Conservation (phyloP, 2,797 vertebrate genomes). For the Acridotheres tristis region DNA sequence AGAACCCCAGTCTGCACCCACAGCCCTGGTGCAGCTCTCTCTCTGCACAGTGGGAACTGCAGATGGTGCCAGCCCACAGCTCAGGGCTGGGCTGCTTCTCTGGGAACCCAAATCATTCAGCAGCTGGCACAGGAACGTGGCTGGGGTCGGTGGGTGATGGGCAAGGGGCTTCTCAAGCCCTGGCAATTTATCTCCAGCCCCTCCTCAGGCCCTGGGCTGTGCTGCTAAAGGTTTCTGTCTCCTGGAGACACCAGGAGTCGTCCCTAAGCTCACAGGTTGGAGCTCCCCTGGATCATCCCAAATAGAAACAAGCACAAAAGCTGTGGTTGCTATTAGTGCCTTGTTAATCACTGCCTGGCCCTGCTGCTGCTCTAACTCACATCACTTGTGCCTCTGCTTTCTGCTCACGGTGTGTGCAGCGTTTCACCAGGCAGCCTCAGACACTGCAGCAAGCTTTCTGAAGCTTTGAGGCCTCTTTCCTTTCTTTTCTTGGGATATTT, state of each 20-base stretch:
- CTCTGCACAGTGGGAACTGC: not conserved
- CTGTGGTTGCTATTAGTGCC: constrained; percentile 19
- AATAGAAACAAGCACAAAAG: not conserved
- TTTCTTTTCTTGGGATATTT: constrained; percentile 43
- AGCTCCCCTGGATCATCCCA: not conserved
- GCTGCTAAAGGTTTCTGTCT: not conserved
- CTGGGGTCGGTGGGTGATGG: accelerated
- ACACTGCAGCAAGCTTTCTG: not conserved
- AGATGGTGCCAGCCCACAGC: not conserved
- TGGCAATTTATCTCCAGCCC: not conserved
- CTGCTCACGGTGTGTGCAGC: not conserved
- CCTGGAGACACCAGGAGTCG: not conserved
- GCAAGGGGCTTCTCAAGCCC: not conserved
- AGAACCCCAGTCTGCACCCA: not conserved
- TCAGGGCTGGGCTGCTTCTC: not conserved
- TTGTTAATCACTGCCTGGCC: constrained; percentile 3
- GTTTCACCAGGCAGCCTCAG: not conserved
- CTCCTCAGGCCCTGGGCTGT: not conserved
- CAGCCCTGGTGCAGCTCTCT: not conserved
- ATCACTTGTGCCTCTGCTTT: not conserved
- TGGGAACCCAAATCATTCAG: not conserved
- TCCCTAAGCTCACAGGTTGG: not conserved
- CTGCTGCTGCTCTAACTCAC: not conserved
- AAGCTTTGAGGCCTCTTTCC: not conserved
- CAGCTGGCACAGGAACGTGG: accelerated